Evolutionary conservation across 92 coral and sea anemone genomes (phyloP), one percentile per base, ranked within the genome.

Genomic region (Actinostola sp.): DNA sequence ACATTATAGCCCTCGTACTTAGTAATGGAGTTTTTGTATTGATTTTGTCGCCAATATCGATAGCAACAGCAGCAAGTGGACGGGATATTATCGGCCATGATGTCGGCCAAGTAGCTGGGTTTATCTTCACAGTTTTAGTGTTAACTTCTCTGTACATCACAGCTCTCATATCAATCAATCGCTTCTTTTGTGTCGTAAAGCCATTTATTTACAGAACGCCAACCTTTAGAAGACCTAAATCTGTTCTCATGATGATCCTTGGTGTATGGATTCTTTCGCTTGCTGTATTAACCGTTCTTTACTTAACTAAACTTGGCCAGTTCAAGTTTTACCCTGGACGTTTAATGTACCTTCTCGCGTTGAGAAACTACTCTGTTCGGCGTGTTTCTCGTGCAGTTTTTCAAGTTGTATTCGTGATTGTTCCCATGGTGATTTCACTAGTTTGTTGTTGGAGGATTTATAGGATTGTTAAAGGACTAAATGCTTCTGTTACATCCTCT

Each of bases 161-260:
- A n/a, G 7, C 66, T 5, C 67, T 76, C 11, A 76, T 76, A n/a
- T 38, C 75, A 1, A 29, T 66, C 0, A 76, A 76, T 43, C 49
- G 82, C 10, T 76, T 33, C 44, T 53, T 76, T 23, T 76, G 82
- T 25, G 52, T 76, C 33, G 82, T 66, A 6, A 76, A 76, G 35
- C 82, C 82, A 23, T 25, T n/a, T 14, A 8, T 76, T 3, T 76
- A 76, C 48, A 73, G 65, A 28, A 36, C 25, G n/a, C n/a, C n/a
- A 10, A 30, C 23, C 16, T 76, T 76, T 46, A 50, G 57, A 15
- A 36, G 45, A 0, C 15, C 39, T 1, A 66, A 66, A 36, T 63
- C 49, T 2, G 67, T 41, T 10, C 17, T 57, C 0, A 1, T 25
- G 1, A 66, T 34, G 82, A 76, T 66, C 13, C 10, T 54, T 2